These are phyloP conservation scores for Nipponia nippon DNA, from an alignment of 2,113 vertebrate genomes.

Conservation along the genomic window DNA sequence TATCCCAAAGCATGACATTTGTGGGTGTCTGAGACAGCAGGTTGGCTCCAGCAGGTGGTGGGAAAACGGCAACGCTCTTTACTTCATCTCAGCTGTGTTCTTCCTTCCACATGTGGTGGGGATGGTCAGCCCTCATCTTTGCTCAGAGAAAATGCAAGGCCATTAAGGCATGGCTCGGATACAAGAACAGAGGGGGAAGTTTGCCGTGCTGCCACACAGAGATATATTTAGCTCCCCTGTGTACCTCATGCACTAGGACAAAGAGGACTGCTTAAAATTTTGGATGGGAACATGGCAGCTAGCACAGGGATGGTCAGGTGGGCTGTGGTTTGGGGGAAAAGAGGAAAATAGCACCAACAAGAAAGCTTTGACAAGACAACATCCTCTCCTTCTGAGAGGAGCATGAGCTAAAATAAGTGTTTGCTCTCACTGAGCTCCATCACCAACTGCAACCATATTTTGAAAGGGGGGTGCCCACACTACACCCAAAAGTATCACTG, in stretches of 20 bases:
- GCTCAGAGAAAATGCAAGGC: not conserved
- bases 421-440: not conserved
- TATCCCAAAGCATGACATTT: not conserved
- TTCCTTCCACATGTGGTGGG: fast-evolving
- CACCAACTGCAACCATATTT: not conserved
- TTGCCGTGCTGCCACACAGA: not conserved
- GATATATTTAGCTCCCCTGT: not conserved
- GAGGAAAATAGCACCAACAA: not conserved
- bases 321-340: not conserved
- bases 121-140: not conserved
- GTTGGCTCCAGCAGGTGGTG: not conserved
- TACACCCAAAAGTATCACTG: not conserved
- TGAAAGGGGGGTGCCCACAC: not conserved
- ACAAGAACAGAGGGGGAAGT: not conserved
- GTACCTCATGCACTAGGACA: no score
- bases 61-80: not conserved
- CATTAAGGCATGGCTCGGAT: not conserved
- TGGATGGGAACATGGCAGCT: not conserved
- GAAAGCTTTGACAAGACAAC: not conserved
- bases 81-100: not conserved
- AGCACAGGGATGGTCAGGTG: not conserved
- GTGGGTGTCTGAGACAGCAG: not conserved
- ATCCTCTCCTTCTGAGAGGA: not conserved
- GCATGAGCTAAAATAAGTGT: not conserved
- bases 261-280: not conserved